Percentiles rank a stretch among this genome's conserved stretches.
phyloP scores from a whole-genome alignment of 1,140 invertebrate genomes.

The Liolophura sinensis region DNA sequence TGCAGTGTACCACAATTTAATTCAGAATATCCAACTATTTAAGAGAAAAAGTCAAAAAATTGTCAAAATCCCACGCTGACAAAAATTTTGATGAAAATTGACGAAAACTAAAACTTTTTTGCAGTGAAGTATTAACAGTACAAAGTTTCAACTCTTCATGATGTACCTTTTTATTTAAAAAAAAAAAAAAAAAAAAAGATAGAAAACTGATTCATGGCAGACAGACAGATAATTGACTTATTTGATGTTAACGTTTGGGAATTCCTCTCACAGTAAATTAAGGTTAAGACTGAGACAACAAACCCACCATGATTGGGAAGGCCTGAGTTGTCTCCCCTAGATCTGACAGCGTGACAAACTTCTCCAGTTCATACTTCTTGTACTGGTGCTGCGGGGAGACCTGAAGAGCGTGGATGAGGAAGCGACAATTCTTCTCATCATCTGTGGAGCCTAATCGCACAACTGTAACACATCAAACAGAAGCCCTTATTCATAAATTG shows the following conservation, averaged over 20 bases:
- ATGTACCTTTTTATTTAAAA: too few species aligned
- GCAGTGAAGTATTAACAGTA: too few species aligned
- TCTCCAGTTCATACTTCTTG: conserved; percentile 79
- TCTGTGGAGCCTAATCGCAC: conserved; percentile 64
- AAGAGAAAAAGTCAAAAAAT: too few species aligned
- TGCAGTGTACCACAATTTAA: too few species aligned
- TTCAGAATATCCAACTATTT: too few species aligned
- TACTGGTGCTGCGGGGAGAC: conserved; percentile 76
- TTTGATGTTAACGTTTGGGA: too few species aligned
- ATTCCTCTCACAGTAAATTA: too few species aligned
- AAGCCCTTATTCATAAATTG: too few species aligned
- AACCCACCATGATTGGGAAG: conserved; percentile 72
- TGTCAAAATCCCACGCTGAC: too few species aligned
- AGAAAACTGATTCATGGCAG: conserved; percentile 1
- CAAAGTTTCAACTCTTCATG: too few species aligned
- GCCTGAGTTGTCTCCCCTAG: conserved; percentile 61
- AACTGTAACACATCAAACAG: conserved; percentile 55
- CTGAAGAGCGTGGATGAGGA: conserved; percentile 85
- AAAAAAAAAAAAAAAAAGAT: conserved; percentile 25
- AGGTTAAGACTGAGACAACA: background rate
- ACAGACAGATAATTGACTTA: background rate
- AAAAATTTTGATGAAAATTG: too few species aligned
- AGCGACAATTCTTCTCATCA: conserved; percentile 71
- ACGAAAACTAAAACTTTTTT: too few species aligned
- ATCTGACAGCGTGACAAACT: conserved; percentile 64